Conservation (phyloP, 2,888 invertebrate species). For the Yponomeuta sedellus region DNA sequence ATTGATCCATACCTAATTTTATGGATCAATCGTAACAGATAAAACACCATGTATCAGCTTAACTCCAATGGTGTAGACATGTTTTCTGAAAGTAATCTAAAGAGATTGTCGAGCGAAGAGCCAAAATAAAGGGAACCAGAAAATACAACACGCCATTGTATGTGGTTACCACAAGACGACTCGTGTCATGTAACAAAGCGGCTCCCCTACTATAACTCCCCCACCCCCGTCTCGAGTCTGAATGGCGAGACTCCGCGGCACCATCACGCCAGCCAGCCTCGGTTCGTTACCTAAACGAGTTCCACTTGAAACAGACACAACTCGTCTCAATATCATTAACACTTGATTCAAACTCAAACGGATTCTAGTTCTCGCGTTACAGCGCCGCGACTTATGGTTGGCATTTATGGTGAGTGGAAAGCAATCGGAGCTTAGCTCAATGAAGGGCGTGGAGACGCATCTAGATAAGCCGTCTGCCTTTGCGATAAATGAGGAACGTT, state of each 20-base stretch:
- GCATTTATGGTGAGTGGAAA: background rate
- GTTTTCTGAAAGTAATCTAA: background rate
- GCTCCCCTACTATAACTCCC: background rate
- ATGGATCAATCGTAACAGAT: no score
- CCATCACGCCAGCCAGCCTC: conserved; percentile 28
- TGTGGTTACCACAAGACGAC: conserved; percentile 12
- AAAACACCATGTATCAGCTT: background rate
- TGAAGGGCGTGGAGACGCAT: background rate
- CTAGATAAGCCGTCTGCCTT: background rate
- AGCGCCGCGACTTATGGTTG: background rate
- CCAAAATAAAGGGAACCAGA: conserved; percentile 3
- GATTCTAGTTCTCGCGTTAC: conserved; percentile 20
- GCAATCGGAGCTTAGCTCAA: background rate
- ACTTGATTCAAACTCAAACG: conserved; percentile 11
- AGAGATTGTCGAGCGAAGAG: background rate
- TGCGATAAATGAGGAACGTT: background rate
- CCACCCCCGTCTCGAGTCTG: conserved; percentile 21
- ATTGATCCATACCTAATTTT: no score
- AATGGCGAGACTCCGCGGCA: conserved; percentile 61
- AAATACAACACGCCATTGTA: conserved; percentile 9
- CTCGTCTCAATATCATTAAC: conserved; percentile 23
- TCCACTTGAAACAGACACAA: conserved; percentile 24
- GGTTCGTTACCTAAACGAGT: conserved; percentile 34
- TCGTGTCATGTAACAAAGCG: conserved; percentile 4
- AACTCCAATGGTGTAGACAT: background rate